Conservation (phyloP, 2,888 invertebrate species). For the Archaeoteleia sp. region DNA sequence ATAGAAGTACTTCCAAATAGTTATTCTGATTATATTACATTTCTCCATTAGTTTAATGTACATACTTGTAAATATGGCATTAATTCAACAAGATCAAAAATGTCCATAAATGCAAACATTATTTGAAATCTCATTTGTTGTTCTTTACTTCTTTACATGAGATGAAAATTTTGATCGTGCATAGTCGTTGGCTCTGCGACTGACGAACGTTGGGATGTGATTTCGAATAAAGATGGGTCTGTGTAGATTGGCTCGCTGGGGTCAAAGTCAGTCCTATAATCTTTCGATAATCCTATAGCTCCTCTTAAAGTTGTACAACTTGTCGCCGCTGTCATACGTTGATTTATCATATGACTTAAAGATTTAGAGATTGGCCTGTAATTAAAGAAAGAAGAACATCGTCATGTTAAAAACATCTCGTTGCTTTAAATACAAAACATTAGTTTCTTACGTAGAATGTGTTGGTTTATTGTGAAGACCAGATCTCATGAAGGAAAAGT, state of each 20-base stretch:
- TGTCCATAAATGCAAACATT: no score
- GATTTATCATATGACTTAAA: slow-evolving; percentile 67
- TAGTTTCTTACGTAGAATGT: slow-evolving; percentile 67
- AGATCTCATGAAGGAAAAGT: slow-evolving; percentile 74
- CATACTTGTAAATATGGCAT: no score
- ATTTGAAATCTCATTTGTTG: slow-evolving; percentile 2
- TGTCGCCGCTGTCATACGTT: slow-evolving; percentile 72
- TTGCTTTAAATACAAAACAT: background rate
- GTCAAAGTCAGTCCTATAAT: slow-evolving; percentile 79
- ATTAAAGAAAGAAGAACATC: no score
- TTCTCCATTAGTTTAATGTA: no score
- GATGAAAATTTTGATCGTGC: slow-evolving; percentile 70
- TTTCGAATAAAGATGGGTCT: slow-evolving; percentile 92
- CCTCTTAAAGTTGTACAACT: slow-evolving; percentile 72
- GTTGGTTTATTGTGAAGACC: slow-evolving; percentile 72
- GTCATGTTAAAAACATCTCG: no score
- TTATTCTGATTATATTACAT: no score
- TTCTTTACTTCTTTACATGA: slow-evolving; percentile 61
- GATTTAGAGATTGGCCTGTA: slow-evolving; percentile 68
- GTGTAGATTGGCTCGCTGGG: slow-evolving; percentile 96
- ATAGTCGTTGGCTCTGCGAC: slow-evolving; percentile 76
- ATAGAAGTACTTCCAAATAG: no score
- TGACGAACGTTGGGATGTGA: slow-evolving; percentile 73
- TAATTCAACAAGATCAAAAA: no score
- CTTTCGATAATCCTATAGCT: slow-evolving; percentile 75